Percentiles rank a stretch among this genome's conserved stretches.
These are phyloP conservation scores for Episyrphus balteatus DNA, from an alignment of 1,140 invertebrate genomes.

Conservation along the genomic window DNA sequence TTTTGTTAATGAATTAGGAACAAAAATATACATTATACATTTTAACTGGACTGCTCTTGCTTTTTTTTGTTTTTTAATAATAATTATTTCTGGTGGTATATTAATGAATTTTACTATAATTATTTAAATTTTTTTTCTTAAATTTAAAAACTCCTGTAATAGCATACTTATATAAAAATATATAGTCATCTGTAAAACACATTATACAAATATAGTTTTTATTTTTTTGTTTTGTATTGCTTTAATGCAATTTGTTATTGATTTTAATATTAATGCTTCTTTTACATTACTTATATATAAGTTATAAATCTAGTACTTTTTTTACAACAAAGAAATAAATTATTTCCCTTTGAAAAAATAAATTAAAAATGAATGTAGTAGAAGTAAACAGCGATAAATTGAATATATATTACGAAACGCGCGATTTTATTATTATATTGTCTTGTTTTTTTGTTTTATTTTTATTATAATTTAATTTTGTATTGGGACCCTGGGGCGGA, in stretches of 20 bases:
- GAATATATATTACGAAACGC: background rate
- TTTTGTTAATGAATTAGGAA: background rate
- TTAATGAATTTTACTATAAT: too few species aligned
- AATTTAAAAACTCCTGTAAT: too few species aligned
- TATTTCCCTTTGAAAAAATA: background rate
- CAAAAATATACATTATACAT: too few species aligned
- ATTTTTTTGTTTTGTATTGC: too few species aligned
- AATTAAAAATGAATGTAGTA: background rate
- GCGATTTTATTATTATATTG: slow-evolving; percentile 12
- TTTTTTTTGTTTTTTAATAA: too few species aligned
- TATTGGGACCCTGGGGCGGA: slow-evolving; percentile 35
- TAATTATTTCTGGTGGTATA: too few species aligned
- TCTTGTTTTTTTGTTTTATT: slow-evolving; percentile 16
- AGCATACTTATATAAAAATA: too few species aligned
- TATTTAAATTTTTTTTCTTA: too few species aligned
- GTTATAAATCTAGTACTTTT: background rate
- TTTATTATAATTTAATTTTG: slow-evolving; percentile 4
- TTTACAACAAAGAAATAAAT: background rate
- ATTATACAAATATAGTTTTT: too few species aligned
- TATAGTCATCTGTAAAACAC: too few species aligned
- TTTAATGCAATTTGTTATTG: background rate
- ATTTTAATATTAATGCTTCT: background rate
- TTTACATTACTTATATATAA: background rate
- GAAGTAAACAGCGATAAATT: background rate
- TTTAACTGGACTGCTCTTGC: too few species aligned